Base-by-base conservation (phyloP, 2,797 vertebrate species). In the Holocentrus rufus region DNA sequence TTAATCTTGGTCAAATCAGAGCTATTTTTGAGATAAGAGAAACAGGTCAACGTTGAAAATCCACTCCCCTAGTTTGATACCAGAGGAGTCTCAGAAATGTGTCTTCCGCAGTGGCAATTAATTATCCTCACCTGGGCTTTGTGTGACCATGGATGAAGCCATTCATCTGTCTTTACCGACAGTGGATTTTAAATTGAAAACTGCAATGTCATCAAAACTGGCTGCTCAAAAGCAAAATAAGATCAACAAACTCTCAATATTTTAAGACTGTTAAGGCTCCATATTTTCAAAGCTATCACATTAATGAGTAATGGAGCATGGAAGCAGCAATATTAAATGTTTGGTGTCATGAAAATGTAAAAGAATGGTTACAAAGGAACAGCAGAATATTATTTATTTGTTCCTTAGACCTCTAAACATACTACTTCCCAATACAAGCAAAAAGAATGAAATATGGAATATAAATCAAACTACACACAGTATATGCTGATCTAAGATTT, bases 1-100 rank as follows among this genome's bases (percentile, higher is more conserved):
- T 94, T 93, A 82, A 94, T 94, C 94, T 93, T 92, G 89, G 77
- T 94, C 91, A 88, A 86, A 92, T 92, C 87, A 89, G 90, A 92
- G 93, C 93, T 95, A 94, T 95, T 95, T 92, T 92, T 93, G 91
- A 94, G 89, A 80, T 80, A 88, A 81, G 60, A 91, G 92, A 94
- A 94, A 84, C 92, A 88, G 92, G 94, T 94, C 93, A 93, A 88
- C 71, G 82, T 89, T 85, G 87, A 91, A 90, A 89, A 90, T 88
- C 88, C 72, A 79, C 76, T 87, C 69, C 58, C 76, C 78, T 77
- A 76, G 73, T 87, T 90, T 92, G 86, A 92, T 84, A 79, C 80
- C 54, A 61, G 74, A 73, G 83, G 80, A 80, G 69, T 83, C 89
- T 92, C 84, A 90, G 86, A 92, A 88, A 88, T 39, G 81, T 87